Evolutionary conservation across 1,140 invertebrate species (phyloP).

Genomic region (Eubasilissa regina): DNA sequence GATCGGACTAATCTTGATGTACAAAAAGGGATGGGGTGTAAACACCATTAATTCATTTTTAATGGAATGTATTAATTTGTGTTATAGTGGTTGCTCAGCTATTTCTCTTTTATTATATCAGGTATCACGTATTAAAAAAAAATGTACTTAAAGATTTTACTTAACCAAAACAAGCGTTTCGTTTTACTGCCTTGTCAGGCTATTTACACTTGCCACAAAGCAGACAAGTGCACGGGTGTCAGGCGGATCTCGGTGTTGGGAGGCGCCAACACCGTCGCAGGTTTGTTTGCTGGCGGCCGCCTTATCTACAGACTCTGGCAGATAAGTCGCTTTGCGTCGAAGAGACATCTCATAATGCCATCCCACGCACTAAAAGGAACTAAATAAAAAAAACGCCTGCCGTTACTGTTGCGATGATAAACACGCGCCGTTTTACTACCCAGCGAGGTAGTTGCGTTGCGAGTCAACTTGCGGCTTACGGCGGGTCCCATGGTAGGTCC

Average conservation of each 20-base stretch:
- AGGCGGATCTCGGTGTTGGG: neutral
- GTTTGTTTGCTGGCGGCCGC: constrained; percentile 21
- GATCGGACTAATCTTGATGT: no score
- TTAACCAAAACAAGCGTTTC: neutral
- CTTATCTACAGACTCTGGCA: constrained; percentile 17
- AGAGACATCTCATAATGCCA: constrained; percentile 15
- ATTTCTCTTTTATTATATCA: no score
- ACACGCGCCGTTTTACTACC: neutral
- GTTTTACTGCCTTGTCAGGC: constrained; percentile 7
- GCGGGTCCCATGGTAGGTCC: neutral
- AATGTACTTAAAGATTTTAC: neutral
- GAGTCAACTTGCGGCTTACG: neutral
- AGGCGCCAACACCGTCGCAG: constrained; percentile 35
- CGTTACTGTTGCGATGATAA: neutral
- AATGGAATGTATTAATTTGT: no score
- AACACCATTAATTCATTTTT: no score
- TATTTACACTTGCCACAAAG: constrained; percentile 17
- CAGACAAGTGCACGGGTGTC: neutral
- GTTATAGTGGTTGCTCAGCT: no score
- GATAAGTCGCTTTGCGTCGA: constrained; percentile 24
- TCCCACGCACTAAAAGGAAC: constrained; percentile 18
- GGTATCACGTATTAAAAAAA: no score
- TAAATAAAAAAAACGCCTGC: constrained; percentile 9
- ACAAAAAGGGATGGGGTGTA: no score
- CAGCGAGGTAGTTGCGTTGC: neutral